Base-by-base conservation (phyloP, 2,113 vertebrate genomes). In the Ptilorrhoa leucosticta region DNA sequence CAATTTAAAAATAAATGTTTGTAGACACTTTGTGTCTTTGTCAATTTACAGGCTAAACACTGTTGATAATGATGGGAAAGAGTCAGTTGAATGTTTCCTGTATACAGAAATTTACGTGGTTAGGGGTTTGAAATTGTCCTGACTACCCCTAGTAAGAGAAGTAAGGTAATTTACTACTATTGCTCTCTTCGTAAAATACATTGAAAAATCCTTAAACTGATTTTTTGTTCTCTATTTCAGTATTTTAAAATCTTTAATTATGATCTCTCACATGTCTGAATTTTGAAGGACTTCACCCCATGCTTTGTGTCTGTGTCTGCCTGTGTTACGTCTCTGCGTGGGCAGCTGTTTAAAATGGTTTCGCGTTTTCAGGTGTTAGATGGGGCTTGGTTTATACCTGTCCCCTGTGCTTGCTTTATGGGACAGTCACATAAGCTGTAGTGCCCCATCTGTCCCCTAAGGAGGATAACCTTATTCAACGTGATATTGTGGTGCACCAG, bases 1-100 rank as follows among this genome's bases (percentile, higher is more conserved):
- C 48, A 71, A 61, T 68, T 89, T 33, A 66, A 90, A 95, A 93
- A 45, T 37, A 72, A 78, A 48, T 75, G 53, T 92, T 89, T 89
- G 83, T 64, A 68, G 80, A 56, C 15, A 27, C 51, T 96, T 77
- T 18, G 35, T 87, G 51, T 79, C 79, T 80, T 13, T 65, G 51
- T 78, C 88, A 73, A 57, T 89, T 95, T 89, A n/a, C 61, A 44
- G 82, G 72, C 61, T 87, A 57, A 92, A 57, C 37, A 17, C 30
- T 69, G 56, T 37, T 82, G 64, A 63, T 91, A 64, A 33, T 42
- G 15, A 33, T 42, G 85, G 87, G 70, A 84, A 93, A 50, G 22
- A 17, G 51, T 78, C 83, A 76, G 45, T 28, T 87, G 71, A 35
- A 63, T 81, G 44, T 73, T 94, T 90, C 75, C 58, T 90, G 45